These are phyloP conservation scores for Girardia tigrina DNA, from an alignment of 2,888 invertebrate genomes.

Conservation along the genomic window DNA sequence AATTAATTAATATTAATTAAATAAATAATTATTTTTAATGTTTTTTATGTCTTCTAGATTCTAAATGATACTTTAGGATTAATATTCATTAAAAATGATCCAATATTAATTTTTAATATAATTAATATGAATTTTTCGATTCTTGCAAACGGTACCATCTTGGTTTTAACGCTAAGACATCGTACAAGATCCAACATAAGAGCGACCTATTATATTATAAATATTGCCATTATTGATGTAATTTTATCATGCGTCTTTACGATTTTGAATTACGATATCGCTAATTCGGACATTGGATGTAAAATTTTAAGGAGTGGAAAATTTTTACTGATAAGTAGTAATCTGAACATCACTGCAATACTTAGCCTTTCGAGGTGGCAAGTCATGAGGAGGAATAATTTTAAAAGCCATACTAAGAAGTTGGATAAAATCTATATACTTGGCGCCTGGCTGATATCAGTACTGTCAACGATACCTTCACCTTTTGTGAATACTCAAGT, in stretches of 20 bases:
- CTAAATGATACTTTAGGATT: too few species aligned
- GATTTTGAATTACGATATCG: neutral
- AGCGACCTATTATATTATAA: neutral
- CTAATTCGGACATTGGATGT: neutral
- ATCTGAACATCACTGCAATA: neutral
- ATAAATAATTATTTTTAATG: too few species aligned
- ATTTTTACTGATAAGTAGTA: slow-evolving; percentile 16
- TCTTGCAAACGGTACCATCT: neutral
- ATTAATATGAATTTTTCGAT: too few species aligned
- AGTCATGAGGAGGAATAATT: neutral
- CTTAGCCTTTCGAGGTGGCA: neutral
- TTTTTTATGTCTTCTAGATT: too few species aligned
- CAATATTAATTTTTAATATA: too few species aligned
- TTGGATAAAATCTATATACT: neutral
- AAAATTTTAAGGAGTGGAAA: neutral
- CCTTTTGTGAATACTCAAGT: neutral
- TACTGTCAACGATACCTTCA: neutral
- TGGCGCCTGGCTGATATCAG: neutral
- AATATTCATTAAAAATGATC: too few species aligned
- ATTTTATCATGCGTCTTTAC: neutral
- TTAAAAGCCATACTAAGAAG: neutral
- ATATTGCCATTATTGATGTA: neutral
- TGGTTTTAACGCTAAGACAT: neutral
- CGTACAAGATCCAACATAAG: neutral
- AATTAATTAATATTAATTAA: too few species aligned